phyloP scores from a whole-genome alignment of 2,888 invertebrate genomes.

The Drosophila neoperkinsi region DNA sequence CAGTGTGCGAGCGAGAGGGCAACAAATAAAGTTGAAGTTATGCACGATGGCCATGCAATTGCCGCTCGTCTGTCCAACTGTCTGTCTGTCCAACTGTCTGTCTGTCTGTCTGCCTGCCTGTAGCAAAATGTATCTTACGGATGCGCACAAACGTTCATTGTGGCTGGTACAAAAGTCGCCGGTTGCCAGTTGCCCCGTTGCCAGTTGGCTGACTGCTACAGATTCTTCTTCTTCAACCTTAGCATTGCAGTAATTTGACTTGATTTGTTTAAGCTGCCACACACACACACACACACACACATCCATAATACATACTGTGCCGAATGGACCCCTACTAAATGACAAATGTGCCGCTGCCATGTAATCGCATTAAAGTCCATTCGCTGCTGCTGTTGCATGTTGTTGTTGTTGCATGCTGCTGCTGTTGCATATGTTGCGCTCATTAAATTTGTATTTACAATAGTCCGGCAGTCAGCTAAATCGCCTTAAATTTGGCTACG shows the following conservation, averaged over 20 bases:
- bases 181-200: conserved; percentile 44
- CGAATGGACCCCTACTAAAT: conserved; percentile 60
- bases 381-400: conserved; percentile 33
- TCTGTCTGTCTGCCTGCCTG: conserved; percentile 28
- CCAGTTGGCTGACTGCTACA: conserved; percentile 68
- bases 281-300: conserved; percentile 35
- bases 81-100: conserved; percentile 13
- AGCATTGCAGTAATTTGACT: conserved; percentile 77
- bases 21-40: conserved; percentile 75
- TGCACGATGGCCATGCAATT: conserved; percentile 79
- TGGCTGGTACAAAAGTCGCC: conserved; percentile 69
- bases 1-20: conserved; percentile 53
- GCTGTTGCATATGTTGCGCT: conserved; percentile 77
- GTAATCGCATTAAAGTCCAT: conserved; percentile 76
- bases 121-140: conserved; percentile 68
- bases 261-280: conserved; percentile 77
- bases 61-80: conserved; percentile 28
- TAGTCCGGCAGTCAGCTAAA: conserved; percentile 59
- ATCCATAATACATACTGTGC: not conserved
- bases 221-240: conserved; percentile 61
- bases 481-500: conserved; percentile 77
- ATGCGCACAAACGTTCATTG: conserved; percentile 71
- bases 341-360: conserved; percentile 79
- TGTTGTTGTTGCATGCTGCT: conserved; percentile 25
- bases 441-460: conserved; percentile 80